Percentiles rank a stretch among this genome's conserved stretches.
phyloP scores from a whole-genome alignment of 2,888 invertebrate genomes.

The Parnassius glacialis region DNA sequence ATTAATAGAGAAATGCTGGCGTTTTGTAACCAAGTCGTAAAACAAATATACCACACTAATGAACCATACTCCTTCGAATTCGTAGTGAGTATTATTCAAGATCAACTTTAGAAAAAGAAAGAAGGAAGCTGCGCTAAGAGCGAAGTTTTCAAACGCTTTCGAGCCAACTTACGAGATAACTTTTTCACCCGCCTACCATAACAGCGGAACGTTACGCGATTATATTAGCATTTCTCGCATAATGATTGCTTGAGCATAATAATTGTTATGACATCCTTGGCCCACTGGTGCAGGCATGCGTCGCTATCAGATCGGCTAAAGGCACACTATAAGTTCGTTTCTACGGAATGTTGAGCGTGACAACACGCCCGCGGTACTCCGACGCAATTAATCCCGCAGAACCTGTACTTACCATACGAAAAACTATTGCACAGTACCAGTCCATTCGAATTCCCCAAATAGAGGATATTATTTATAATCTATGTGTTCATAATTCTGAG shows the following conservation, averaged over 20 bases:
- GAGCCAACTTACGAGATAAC: not conserved
- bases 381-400: not conserved
- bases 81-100: too few species aligned
- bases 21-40: too few species aligned
- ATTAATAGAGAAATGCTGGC: too few species aligned
- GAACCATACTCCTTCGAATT: too few species aligned
- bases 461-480: too few species aligned
- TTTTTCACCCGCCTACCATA: constrained; percentile 9
- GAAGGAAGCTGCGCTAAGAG: too few species aligned
- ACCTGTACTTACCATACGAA: too few species aligned
- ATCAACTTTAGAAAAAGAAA: too few species aligned
- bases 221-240: constrained; percentile 29
- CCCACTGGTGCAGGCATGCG: constrained; percentile 26
- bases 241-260: constrained; percentile 24
- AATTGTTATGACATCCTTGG: constrained; percentile 28
- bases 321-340: constrained; percentile 1
- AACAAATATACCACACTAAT: too few species aligned
- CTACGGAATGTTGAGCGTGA: constrained; percentile 1
- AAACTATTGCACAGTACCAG: too few species aligned
- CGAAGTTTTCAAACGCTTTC: too few species aligned
- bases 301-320: constrained; percentile 20
- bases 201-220: constrained; percentile 14
- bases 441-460: not conserved
- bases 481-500: too few species aligned
- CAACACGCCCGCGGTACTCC: not conserved